Conservation (phyloP, 1,140 invertebrate species). For the Drosophila nigrodunni region DNA sequence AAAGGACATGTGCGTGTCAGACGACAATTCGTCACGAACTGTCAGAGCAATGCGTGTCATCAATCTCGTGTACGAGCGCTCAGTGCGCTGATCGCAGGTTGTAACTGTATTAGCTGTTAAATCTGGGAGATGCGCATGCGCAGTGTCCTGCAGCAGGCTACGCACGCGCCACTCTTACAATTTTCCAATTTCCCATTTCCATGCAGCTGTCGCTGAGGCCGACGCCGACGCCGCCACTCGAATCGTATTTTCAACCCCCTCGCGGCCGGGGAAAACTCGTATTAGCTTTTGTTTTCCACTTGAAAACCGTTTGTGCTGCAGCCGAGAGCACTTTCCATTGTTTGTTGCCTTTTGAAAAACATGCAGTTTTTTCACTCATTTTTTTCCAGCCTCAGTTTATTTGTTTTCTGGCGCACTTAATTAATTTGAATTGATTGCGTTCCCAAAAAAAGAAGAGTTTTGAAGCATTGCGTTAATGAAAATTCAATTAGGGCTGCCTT, state of each 20-base stretch:
- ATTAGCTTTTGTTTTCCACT: slow-evolving; percentile 81
- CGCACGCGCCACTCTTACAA: slow-evolving; percentile 53
- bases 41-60: slow-evolving; percentile 49
- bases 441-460: slow-evolving; percentile 43
- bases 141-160: slow-evolving; percentile 5
- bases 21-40: slow-evolving; percentile 69
- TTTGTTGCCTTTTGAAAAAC: slow-evolving; percentile 50
- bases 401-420: slow-evolving; percentile 53
- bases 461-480: slow-evolving; percentile 57
- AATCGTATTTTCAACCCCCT: slow-evolving; percentile 63
- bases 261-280: slow-evolving; percentile 9
- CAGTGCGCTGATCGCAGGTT: slow-evolving; percentile 38
- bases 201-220: slow-evolving; percentile 39
- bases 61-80: slow-evolving; percentile 43
- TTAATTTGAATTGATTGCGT: slow-evolving; percentile 67
- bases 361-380: slow-evolving; percentile 57
- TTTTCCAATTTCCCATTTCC: slow-evolving; percentile 27
- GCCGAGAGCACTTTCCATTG: slow-evolving; percentile 71
- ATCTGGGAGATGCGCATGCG: background rate
- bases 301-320: slow-evolving; percentile 39
- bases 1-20: slow-evolving; percentile 16
- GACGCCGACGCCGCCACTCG: slow-evolving; percentile 53
- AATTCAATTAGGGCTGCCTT: slow-evolving; percentile 64
- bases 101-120: slow-evolving; percentile 64
- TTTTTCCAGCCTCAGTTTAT: slow-evolving; percentile 26